Percentiles rank a stretch among this genome's conserved stretches.
Evolutionary conservation across 1,140 invertebrate genomes (phyloP).

Genomic region (Agrypnia vestita): DNA sequence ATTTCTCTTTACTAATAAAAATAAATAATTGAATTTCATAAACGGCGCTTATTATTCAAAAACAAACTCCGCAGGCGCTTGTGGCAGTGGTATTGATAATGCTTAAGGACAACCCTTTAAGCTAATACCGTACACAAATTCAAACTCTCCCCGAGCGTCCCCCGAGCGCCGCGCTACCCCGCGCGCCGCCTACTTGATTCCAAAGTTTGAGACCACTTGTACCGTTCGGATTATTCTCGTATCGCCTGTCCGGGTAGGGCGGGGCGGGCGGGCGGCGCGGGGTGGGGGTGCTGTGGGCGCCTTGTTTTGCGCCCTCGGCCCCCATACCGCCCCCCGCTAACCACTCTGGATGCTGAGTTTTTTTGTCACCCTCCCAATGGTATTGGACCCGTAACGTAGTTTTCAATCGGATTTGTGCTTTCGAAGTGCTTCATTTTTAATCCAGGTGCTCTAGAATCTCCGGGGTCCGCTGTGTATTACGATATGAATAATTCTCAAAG

Average conservation of each 20-base stretch:
- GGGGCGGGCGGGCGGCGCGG: too few relatives aligned
- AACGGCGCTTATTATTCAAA: too few relatives aligned
- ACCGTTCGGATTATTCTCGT: conserved; percentile 1
- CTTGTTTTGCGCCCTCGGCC: not conserved
- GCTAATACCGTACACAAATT: too few relatives aligned
- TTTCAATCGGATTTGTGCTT: not conserved
- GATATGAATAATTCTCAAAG: too few relatives aligned
- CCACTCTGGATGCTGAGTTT: conserved; percentile 18
- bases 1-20: too few relatives aligned
- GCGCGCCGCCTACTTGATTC: not conserved
- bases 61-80: too few relatives aligned
- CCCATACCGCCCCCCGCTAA: too few relatives aligned
- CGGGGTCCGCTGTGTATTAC: too few relatives aligned
- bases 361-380: conserved; percentile 2
- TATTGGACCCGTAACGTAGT: conserved; percentile 3
- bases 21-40: too few relatives aligned
- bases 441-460: too few relatives aligned
- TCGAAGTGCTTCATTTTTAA: not conserved
- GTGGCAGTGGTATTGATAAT: too few relatives aligned
- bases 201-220: conserved; percentile 13
- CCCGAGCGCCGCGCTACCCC: not conserved
- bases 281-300: not conserved
- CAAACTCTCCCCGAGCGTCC: not conserved
- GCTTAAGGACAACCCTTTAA: too few relatives aligned
- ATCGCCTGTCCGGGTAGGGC: conserved; percentile 6